Evolutionary conservation across 1,140 invertebrate genomes (phyloP).

Genomic region (Caerostris darwini): DNA sequence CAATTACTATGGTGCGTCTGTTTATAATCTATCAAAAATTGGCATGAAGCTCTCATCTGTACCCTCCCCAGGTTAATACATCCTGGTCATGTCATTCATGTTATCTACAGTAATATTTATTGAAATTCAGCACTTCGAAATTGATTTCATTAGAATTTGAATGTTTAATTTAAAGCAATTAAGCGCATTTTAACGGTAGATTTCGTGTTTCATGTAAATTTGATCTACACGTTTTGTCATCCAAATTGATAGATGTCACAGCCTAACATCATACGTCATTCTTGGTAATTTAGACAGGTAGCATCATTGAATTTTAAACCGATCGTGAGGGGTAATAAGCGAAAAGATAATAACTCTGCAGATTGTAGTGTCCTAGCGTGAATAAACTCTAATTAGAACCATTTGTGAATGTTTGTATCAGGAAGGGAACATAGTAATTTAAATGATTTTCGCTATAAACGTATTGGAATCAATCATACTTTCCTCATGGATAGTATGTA

Average conservation of each 20-base stretch:
- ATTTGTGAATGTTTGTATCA: not conserved
- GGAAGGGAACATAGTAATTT: not conserved
- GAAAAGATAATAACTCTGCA: not conserved
- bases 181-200: too few species aligned
- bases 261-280: not conserved
- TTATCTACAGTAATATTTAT: too few species aligned
- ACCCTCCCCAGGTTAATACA: too few species aligned
- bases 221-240: not conserved
- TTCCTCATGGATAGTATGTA: not conserved
- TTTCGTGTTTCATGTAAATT: too few species aligned
- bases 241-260: not conserved
- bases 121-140: too few species aligned
- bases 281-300: not conserved
- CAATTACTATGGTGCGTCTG: too few species aligned
- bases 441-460: not conserved
- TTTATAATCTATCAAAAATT: too few species aligned
- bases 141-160: too few species aligned
- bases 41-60: too few species aligned
- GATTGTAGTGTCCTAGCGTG: not conserved
- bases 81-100: too few species aligned
- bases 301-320: not conserved
- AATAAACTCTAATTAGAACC: not conserved
- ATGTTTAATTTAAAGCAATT: too few species aligned
- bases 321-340: not conserved
- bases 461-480: not conserved